Conservation (phyloP, 2,888 invertebrate species). For the Villa cingulata region DNA sequence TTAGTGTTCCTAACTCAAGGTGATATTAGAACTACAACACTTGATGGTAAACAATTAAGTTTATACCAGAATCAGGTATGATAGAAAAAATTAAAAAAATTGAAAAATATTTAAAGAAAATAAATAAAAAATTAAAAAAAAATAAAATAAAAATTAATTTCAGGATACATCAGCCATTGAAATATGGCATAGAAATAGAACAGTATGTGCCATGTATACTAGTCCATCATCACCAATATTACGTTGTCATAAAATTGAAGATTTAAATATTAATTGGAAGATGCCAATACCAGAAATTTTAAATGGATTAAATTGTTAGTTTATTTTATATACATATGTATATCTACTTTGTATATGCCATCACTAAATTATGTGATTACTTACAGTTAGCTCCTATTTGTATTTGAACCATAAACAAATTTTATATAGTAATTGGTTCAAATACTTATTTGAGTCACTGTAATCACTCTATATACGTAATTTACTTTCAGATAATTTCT, state of each 20-base stretch:
- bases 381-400: too few species aligned
- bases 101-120: too few species aligned
- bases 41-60: conserved; percentile 38
- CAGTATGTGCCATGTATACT: conserved; percentile 59
- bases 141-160: too few species aligned
- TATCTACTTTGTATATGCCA: too few species aligned
- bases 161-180: conserved; percentile 39
- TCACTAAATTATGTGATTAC: too few species aligned
- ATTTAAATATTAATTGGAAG: conserved; percentile 45
- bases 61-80: conserved; percentile 16
- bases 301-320: conserved; percentile 49
- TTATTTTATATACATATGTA: neutral
- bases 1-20: conserved; percentile 54
- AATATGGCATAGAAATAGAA: conserved; percentile 52
- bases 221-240: conserved; percentile 40
- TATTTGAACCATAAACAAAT: too few species aligned
- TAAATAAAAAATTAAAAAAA: too few species aligned
- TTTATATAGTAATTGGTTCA: too few species aligned
- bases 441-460: too few species aligned
- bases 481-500: too few species aligned
- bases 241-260: conserved; percentile 52
- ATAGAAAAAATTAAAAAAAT: too few species aligned
- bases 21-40: conserved; percentile 48
- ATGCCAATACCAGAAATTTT: conserved; percentile 48
- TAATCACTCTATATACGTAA: too few species aligned